phyloP scores from a whole-genome alignment of 2,113 vertebrate genomes.

The Brienomyrus brachyistius region DNA sequence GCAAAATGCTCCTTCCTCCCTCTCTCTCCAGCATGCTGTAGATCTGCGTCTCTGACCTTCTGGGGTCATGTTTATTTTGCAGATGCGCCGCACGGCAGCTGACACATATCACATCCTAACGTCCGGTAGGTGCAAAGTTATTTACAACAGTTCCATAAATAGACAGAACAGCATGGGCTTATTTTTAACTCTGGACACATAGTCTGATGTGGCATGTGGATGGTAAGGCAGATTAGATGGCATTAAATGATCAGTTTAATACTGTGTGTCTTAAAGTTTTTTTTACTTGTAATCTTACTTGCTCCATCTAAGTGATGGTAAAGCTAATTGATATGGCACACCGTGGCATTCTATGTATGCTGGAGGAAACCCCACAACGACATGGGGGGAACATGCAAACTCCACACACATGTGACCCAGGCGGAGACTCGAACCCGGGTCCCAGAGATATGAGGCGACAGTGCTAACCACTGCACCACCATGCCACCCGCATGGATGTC shows the following conservation, averaged over 20 bases:
- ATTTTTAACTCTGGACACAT: slow-evolving; percentile 3
- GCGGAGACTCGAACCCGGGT: too few relatives aligned
- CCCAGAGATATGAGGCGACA: too few relatives aligned
- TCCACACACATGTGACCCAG: too few relatives aligned
- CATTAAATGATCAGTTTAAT: slow-evolving; percentile 59
- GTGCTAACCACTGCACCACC: too few relatives aligned
- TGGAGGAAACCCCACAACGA: too few relatives aligned
- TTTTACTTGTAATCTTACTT: background rate
- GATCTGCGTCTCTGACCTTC: background rate
- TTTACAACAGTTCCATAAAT: slow-evolving; percentile 7
- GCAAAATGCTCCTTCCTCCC: background rate
- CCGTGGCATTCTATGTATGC: background rate
- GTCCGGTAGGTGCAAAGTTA: background rate
- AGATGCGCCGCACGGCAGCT: background rate
- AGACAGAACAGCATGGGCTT: slow-evolving; percentile 15
- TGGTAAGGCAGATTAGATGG: slow-evolving; percentile 50
- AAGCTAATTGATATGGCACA: background rate
- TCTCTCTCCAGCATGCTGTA: background rate
- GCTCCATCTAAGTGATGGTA: background rate
- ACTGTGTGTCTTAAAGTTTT: slow-evolving; percentile 32
- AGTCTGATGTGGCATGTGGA: slow-evolving; percentile 28
- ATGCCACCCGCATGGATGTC: too few relatives aligned
- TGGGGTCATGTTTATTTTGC: background rate
- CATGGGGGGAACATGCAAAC: too few relatives aligned
- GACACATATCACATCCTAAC: slow-evolving; percentile 21